phyloP scores from a whole-genome alignment of 2,888 invertebrate genomes.

The Oscheius sp. region DNA sequence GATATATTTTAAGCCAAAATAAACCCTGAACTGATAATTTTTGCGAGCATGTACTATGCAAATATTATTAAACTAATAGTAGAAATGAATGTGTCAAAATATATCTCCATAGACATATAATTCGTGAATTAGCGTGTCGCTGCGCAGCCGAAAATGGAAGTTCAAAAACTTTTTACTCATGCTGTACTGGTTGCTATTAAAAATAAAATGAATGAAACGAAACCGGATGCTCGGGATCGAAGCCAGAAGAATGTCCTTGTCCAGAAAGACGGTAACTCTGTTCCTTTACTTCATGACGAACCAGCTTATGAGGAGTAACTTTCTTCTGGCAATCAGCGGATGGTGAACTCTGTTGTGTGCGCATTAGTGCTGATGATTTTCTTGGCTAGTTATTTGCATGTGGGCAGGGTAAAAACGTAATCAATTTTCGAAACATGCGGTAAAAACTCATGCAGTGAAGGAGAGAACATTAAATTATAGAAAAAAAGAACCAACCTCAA shows the following conservation, averaged over 20 bases:
- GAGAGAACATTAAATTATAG: not conserved
- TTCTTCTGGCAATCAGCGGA: not conserved
- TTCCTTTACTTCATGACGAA: conserved; percentile 62
- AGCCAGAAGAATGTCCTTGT: conserved; percentile 56
- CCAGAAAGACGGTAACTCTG: conserved; percentile 64
- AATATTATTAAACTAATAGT: no score
- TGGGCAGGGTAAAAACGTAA: not conserved
- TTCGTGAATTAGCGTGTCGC: no score
- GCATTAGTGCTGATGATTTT: not conserved
- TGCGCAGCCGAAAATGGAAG: no score
- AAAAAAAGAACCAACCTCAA: conserved; percentile 37
- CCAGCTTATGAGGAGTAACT: conserved; percentile 37
- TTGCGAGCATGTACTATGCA: no score
- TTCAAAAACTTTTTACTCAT: not conserved
- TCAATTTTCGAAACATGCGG: not conserved
- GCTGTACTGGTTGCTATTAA: not conserved
- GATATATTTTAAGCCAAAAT: no score
- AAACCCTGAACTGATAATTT: no score
- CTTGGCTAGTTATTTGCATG: not conserved
- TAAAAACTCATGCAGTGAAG: conserved; percentile 8
- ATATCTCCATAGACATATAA: no score
- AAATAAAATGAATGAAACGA: conserved; percentile 9
- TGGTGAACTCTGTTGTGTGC: conserved; percentile 22
- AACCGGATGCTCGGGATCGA: conserved; percentile 68
- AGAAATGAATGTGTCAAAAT: no score